Conservation (phyloP, 1,140 invertebrate species). For the Brachionus angularis region DNA sequence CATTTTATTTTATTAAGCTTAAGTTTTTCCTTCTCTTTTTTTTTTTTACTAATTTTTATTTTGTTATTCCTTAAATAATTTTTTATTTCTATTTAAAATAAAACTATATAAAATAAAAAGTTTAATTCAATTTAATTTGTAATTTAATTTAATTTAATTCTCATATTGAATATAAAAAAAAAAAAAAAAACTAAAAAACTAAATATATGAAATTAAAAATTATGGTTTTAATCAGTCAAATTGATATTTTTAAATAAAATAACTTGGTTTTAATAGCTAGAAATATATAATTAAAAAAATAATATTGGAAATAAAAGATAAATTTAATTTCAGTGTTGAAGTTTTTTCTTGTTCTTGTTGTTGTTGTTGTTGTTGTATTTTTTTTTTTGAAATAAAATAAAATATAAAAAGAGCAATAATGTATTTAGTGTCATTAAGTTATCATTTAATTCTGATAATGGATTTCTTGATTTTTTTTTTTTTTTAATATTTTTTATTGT, state of each 20-base stretch:
- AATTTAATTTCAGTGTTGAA: too few relatives aligned
- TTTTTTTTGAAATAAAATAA: slow-evolving; percentile 39
- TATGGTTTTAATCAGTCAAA: slow-evolving; percentile 39
- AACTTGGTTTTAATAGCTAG: slow-evolving; percentile 29
- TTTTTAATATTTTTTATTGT: slow-evolving; percentile 24
- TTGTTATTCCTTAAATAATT: too few relatives aligned
- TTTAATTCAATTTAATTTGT: slow-evolving; percentile 41
- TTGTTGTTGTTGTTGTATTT: slow-evolving; percentile 13
- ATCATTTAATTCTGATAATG: slow-evolving; percentile 39
- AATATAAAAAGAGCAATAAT: too few relatives aligned
- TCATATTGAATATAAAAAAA: slow-evolving; percentile 7
- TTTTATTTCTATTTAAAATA: too few relatives aligned
- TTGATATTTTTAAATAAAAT: too few relatives aligned
- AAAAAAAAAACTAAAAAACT: background rate
- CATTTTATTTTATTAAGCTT: background rate
- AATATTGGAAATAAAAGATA: too few relatives aligned
- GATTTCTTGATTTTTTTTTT: slow-evolving; percentile 14
- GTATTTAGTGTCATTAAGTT: too few relatives aligned
- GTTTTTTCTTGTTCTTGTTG: too few relatives aligned
- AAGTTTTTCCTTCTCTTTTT: too few relatives aligned
- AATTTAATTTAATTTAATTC: slow-evolving; percentile 38
- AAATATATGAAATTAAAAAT: slow-evolving; percentile 8
- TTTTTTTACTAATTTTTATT: too few relatives aligned
- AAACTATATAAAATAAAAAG: too few relatives aligned
- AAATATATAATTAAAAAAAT: slow-evolving; percentile 39